These are phyloP conservation scores for Rhagonycha lutea DNA, from an alignment of 2,888 invertebrate species.

Conservation along the genomic window DNA sequence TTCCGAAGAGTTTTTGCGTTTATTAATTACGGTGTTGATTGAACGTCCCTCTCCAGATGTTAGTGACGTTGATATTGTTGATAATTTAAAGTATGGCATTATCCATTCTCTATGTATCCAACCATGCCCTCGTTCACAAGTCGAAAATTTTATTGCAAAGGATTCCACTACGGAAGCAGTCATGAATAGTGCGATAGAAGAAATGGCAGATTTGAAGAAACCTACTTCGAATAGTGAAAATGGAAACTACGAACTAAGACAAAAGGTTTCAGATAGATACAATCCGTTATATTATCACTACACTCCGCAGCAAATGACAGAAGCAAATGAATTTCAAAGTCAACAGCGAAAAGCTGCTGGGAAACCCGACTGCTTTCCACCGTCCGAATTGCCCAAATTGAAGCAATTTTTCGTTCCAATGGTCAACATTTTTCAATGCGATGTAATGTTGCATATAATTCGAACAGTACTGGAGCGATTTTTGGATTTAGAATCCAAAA, in stretches of 20 bases:
- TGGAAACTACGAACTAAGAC: constrained; percentile 83
- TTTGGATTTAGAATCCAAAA: constrained; percentile 70
- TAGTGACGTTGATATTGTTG: constrained; percentile 77
- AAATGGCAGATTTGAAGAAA: constrained; percentile 87
- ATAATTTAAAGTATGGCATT: constrained; percentile 90
- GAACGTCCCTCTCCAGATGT: constrained; percentile 77
- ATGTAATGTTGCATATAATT: constrained; percentile 85
- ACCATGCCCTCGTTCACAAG: constrained; percentile 90
- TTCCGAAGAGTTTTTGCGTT: constrained; percentile 88
- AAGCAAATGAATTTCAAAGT: constrained; percentile 89
- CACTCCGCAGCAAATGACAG: constrained; percentile 86
- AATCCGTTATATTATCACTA: constrained; percentile 99
- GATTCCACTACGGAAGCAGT: too few species aligned
- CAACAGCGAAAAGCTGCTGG: constrained; percentile 79
- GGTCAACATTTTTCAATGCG: constrained; percentile 83
- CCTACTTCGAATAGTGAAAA: constrained; percentile 75
- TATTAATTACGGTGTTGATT: constrained; percentile 79
- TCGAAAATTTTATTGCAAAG: too few species aligned
- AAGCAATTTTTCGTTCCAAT: constrained; percentile 78
- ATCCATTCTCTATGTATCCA: constrained; percentile 95
- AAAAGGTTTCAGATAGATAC: constrained; percentile 81
- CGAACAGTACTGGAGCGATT: constrained; percentile 77
- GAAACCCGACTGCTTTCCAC: constrained; percentile 85
- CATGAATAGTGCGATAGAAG: constrained; percentile 84
- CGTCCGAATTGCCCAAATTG: constrained; percentile 77